Conservation (phyloP, 2,113 vertebrate genomes). For the Xenopus borealis region DNA sequence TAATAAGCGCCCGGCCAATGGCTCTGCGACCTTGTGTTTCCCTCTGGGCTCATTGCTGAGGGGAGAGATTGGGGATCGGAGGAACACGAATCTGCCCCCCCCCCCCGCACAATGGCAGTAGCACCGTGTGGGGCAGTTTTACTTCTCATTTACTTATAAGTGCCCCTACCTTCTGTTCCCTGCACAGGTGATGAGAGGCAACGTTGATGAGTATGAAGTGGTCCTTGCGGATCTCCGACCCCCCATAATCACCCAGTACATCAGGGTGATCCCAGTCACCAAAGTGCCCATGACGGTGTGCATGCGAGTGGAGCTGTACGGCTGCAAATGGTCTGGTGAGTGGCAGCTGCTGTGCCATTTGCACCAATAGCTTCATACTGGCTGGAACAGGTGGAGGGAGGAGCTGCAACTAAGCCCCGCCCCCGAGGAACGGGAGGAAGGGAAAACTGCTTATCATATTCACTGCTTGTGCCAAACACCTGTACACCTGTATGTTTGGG, state of each 20-base stretch:
- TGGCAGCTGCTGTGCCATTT: neutral
- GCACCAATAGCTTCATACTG: neutral
- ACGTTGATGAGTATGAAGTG: constrained; percentile 72
- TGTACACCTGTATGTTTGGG: too few species aligned
- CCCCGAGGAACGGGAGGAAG: neutral
- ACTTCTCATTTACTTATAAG: neutral
- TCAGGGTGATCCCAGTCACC: constrained; percentile 80
- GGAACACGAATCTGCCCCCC: too few species aligned
- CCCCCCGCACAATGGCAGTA: too few species aligned
- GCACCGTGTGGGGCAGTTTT: too few species aligned
- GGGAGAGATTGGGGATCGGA: too few species aligned
- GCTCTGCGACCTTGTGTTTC: neutral
- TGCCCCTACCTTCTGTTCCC: neutral
- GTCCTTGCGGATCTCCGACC: constrained; percentile 81
- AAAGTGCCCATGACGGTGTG: constrained; percentile 74
- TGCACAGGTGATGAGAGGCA: constrained; percentile 75
- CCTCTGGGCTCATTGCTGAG: neutral
- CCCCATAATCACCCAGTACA: constrained; percentile 74
- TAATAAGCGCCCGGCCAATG: neutral
- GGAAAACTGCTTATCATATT: neutral
- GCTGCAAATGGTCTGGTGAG: constrained; percentile 83
- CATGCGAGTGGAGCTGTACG: constrained; percentile 89
- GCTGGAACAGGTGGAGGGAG: neutral
- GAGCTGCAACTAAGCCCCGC: rapidly evolving
- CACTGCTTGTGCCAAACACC: too few species aligned